These are phyloP conservation scores for Pardalotus punctatus DNA, from an alignment of 2,113 vertebrate species.

Conservation along the genomic window DNA sequence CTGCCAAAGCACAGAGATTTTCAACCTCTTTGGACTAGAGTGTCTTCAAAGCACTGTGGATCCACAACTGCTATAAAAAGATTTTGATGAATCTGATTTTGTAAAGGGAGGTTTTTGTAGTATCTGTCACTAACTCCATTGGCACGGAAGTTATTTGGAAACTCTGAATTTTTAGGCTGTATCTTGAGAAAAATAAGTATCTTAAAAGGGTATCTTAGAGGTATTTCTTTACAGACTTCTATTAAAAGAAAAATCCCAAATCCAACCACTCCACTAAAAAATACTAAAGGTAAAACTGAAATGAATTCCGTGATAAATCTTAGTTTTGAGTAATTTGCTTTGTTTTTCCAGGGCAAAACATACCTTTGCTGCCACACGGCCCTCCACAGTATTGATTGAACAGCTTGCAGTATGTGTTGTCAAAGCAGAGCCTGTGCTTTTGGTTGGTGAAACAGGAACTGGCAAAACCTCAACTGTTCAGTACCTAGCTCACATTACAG, in stretches of 20 bases:
- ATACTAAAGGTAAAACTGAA: not conserved
- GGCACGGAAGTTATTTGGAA: not conserved
- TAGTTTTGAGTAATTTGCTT: not conserved
- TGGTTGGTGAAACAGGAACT: constrained; percentile 96
- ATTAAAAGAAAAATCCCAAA: not conserved
- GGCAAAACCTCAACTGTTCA: constrained; percentile 96
- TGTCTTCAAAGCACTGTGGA: not conserved
- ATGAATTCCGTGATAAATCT: not conserved
- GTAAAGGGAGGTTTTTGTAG: not conserved
- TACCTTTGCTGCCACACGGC: constrained; percentile 91
- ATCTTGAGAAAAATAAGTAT: not conserved
- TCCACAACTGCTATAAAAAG: not conserved
- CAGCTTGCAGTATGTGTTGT: constrained; percentile 89
- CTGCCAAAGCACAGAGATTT: not conserved
- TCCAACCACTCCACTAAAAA: not conserved
- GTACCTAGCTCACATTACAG: constrained; percentile 88
- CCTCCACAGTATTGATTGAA: constrained; percentile 88
- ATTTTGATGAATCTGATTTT: not conserved
- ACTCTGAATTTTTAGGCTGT: not conserved
- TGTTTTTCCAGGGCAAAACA: constrained; percentile 73
- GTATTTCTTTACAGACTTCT: not conserved
- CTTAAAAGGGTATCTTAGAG: not conserved
- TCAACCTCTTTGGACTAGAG: not conserved
- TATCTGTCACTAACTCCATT: not conserved
- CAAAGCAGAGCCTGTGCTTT: constrained; percentile 87